Conservation (phyloP, 2,797 vertebrate species). For the Pipistrellus kuhlii region DNA sequence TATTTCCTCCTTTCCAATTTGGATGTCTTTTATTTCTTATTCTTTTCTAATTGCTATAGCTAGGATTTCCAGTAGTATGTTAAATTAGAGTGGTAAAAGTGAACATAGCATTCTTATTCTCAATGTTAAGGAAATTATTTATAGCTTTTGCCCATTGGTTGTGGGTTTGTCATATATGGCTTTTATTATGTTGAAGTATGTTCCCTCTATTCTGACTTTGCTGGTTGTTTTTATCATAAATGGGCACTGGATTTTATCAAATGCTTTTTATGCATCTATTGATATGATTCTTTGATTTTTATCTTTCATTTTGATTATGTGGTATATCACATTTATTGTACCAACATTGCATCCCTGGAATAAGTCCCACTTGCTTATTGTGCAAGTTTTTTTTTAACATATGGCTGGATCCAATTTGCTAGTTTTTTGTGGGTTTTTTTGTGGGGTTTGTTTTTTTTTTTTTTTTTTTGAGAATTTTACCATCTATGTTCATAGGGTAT, state of each 20-base stretch:
- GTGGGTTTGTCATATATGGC: neutral
- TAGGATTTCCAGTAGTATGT: neutral
- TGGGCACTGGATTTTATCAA: neutral
- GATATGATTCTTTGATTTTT: neutral
- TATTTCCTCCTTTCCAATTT: neutral
- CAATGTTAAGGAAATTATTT: neutral
- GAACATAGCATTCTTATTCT: neutral
- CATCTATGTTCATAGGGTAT: neutral
- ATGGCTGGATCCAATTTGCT: neutral
- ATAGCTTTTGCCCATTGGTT: neutral
- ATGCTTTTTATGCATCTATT: neutral
- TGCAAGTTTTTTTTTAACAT: neutral
- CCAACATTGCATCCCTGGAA: neutral
- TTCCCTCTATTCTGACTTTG: neutral
- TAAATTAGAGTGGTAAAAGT: neutral
- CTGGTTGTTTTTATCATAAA: neutral
- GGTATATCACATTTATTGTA: neutral
- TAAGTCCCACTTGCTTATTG: neutral
- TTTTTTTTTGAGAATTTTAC: neutral
- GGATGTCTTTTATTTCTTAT: neutral
- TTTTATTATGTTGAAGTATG: neutral
- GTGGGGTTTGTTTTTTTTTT: neutral
- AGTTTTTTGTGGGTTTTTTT: neutral
- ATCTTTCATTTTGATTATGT: neutral
- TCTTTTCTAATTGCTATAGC: neutral